Base-by-base conservation (phyloP, 2,797 vertebrate genomes). In the Silurus lanzhouensis region DNA sequence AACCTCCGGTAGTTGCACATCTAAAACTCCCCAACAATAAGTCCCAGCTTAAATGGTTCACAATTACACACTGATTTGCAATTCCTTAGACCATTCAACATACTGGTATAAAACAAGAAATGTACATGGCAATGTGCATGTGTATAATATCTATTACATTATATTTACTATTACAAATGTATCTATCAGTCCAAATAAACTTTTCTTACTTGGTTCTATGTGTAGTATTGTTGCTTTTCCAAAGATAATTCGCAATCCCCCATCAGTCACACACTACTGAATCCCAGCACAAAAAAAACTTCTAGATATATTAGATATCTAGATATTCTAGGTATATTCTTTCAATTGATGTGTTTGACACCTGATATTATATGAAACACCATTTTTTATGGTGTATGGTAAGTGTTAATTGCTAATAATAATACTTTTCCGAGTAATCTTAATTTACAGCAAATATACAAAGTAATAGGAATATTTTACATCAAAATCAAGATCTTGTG, bases 1-100 rank as follows among this genome's bases (percentile, higher is more conserved):
- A 15, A 67, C 38, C 74, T 64, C 52, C 58, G 71, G 81, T 31
- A 68, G 12, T 84, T 87, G 87, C 84, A 88, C 89, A 84, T 20
- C 74, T 4, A 2, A 85, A 66, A 83, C 46, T 27, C 9, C 48
- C 20, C 8, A 31, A 57, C 84, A 67, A 85, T 61, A 87, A 68
- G 38, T 5, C 12, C 1, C 38, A 46, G 9, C 20, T 13, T n/a
- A 46, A 46, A 22, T 22, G 19, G 9, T 48, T 71, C 38, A 67
- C 25, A 67, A 67, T 57, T 76, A 58, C 15, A 31, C 55, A 52
- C 9, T 46, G 9, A 75, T 57, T 19, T 27, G 12, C 14, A 27
- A n/a, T 19, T 48, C 20, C 20, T 72, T 72, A 72, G 0, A 13
- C 46, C n/a, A 72, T 52, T 84, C 2, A 55, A 72, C 17, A 46